These are phyloP conservation scores for Misgurnus anguillicaudatus DNA, from an alignment of 2,113 vertebrate genomes.

Conservation along the genomic window DNA sequence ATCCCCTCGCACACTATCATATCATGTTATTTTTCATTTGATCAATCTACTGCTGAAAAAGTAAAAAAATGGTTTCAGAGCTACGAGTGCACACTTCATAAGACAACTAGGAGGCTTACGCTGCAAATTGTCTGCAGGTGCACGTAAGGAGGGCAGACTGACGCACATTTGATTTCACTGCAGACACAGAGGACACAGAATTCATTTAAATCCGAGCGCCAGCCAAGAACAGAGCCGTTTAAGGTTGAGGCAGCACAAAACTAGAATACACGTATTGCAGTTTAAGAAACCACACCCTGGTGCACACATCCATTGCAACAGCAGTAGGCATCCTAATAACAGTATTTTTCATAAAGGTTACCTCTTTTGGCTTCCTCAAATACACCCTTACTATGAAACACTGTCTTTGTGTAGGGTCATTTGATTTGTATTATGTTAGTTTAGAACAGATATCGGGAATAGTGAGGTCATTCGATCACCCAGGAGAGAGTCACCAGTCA, in stretches of 20 bases:
- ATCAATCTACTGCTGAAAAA: not conserved
- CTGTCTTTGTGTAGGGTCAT: not conserved
- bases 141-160: constrained; percentile 24
- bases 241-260: constrained; percentile 36
- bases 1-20: not conserved
- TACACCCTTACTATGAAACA: not conserved
- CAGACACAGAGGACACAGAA: constrained; percentile 29
- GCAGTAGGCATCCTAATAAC: not conserved
- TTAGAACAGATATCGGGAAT: constrained; percentile 57
- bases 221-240: constrained; percentile 42
- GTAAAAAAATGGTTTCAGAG: not conserved
- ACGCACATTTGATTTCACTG: constrained; percentile 36
- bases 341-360: not conserved
- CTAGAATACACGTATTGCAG: constrained; percentile 15
- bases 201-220: constrained; percentile 15
- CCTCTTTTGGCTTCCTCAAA: constrained; percentile 13
- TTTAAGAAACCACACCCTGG: constrained; percentile 37
- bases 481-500: constrained; percentile 53
- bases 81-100: not conserved
- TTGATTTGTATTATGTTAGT: constrained; percentile 32
- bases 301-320: not conserved
- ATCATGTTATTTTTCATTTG: not conserved
- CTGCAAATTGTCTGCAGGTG: not conserved
- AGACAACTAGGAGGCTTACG: constrained; percentile 6
- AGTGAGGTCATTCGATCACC: constrained; percentile 61